phyloP scores from a whole-genome alignment of 2,797 vertebrate species.

The Dromococcyx pavoninus region DNA sequence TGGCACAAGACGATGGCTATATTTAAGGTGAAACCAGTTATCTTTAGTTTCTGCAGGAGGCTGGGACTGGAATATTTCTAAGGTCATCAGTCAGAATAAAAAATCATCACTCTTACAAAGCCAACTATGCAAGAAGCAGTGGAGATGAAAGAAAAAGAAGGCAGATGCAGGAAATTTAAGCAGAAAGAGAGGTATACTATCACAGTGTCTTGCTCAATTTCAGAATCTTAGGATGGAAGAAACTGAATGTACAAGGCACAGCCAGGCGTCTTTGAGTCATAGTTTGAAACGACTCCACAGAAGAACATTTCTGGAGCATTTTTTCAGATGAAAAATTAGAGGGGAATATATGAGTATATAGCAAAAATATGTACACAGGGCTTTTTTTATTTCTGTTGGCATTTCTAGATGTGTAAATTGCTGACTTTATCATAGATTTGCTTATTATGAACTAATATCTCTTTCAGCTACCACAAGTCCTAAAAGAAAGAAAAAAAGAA shows the following conservation, averaged over 20 bases:
- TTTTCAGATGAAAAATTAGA: not conserved
- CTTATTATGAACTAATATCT: not conserved
- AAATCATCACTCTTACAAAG: not conserved
- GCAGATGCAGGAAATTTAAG: not conserved
- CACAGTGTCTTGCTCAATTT: not conserved
- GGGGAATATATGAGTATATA: not conserved
- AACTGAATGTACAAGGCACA: not conserved
- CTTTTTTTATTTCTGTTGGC: not conserved
- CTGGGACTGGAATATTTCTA: not conserved
- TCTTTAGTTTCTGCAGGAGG: not conserved
- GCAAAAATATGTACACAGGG: accelerated
- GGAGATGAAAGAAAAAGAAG: not conserved
- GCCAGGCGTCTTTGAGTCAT: not conserved
- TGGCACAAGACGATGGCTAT: not conserved
- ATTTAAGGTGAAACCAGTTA: not conserved
- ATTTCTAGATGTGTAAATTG: not conserved
- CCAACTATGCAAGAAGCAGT: not conserved
- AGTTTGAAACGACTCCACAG: not conserved
- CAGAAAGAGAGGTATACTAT: not conserved
- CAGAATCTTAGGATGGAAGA: not conserved
- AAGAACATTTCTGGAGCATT: not conserved
- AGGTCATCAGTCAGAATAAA: not conserved
- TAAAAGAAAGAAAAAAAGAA: not conserved
- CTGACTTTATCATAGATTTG: not conserved
- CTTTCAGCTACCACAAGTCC: not conserved